Base-by-base conservation (phyloP, 1,140 invertebrate genomes). In the Calliphora vicina region DNA sequence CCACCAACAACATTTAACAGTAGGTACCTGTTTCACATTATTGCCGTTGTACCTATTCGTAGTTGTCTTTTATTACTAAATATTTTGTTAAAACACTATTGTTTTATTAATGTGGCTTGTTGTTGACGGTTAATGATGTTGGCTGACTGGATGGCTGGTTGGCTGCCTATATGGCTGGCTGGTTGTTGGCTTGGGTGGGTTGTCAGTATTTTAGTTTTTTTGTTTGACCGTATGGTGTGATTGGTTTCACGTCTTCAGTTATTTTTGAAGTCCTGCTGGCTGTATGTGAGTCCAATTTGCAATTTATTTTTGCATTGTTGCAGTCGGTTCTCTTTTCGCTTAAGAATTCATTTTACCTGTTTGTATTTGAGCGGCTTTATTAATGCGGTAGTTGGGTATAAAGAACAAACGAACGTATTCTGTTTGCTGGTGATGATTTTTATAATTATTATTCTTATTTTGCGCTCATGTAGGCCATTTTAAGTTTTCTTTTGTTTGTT, bases 371-470 rank as follows among this genome's bases (percentile, higher is more conserved):
- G 23, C 20, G n/a, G 61, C n/a, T 25, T n/a, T 67, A 50, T 67
- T 20, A 8, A 67, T 67, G 61, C 61, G n/a, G 61, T 67, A 67
- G 61, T 67, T 23, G 61, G 9, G 61, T 23, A n/a, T 57, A 17
- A 15, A 67, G n/a, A 23, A 50, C 9, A 67, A 67, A 67, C 6
- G 20, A 23, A 23, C 1, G 23, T 23, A 10, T 67, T 25, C 61
- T 23, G n/a, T 67, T 67, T 67, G 61, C 9, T 67, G 61, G 61
- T 67, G 61, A 67, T 67, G 61, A 25, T 67, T 67, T 67, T 67
- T 12, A 67, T 67, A 67, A 67, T 67, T 67, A 67, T 67, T 10
- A 67, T 67, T 25, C 20, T 67, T 67, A 67, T 23, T 17, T 25
- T 67, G 10, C n/a, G 10, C n/a, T 10, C 61, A 67, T 20, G 61